A percentile compares a stretch with the other conserved stretches of the same genome.
phyloP scores from a whole-genome alignment of 2,113 vertebrate species.

The Rana temporaria region DNA sequence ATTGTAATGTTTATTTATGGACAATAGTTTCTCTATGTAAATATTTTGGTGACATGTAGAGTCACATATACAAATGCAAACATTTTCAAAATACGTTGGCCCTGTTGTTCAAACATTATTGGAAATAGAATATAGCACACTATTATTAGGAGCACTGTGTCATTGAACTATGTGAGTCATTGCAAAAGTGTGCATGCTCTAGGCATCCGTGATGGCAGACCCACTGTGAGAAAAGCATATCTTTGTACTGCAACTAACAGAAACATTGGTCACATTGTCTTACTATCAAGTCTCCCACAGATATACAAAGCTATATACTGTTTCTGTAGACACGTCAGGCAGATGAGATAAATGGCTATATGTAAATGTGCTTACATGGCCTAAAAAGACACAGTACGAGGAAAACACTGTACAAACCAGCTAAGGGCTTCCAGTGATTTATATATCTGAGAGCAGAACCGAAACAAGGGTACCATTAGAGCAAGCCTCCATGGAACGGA shows the following conservation, averaged over 20 bases:
- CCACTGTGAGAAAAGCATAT: constrained; percentile 17
- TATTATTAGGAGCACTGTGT: not conserved
- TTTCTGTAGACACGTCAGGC: constrained; percentile 14
- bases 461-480: no score
- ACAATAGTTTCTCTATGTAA: no score
- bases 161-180: constrained; percentile 27
- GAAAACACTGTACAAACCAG: constrained; percentile 22
- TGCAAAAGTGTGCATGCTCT: not conserved
- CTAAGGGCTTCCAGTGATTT: not conserved
- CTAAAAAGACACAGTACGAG: constrained; percentile 16
- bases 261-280: constrained; percentile 34
- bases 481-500: no score
- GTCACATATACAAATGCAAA: no score
- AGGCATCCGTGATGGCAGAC: constrained; percentile 19
- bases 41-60: no score
- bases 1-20: no score
- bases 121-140: not conserved
- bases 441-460: not conserved
- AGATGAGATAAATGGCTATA: constrained; percentile 21
- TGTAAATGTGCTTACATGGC: constrained; percentile 35
- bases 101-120: not conserved
- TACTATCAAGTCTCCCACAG: constrained; percentile 32
- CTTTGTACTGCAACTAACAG: constrained; percentile 33
- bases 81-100: no score
- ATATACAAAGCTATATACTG: constrained; percentile 7